Evolutionary conservation across 2,113 vertebrate genomes (phyloP).

Genomic region (Anarhynchus alexandrinus): DNA sequence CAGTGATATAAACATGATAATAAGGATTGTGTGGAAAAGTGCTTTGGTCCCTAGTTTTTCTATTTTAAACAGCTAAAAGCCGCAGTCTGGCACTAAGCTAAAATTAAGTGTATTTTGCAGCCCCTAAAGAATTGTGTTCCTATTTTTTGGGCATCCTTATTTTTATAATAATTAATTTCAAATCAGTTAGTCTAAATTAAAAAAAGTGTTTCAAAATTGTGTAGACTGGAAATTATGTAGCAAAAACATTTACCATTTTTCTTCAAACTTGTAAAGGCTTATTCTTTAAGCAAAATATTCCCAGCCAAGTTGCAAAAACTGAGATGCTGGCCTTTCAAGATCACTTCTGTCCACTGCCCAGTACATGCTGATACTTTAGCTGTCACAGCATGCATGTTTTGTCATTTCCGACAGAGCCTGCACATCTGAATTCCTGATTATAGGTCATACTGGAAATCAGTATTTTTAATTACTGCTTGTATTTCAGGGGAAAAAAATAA

Average conservation of each 20-base stretch:
- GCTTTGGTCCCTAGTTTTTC: neutral
- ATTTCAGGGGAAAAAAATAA: neutral
- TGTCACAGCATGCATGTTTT: neutral
- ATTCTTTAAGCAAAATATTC: neutral
- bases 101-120: neutral
- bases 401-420: neutral
- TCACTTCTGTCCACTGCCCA: neutral
- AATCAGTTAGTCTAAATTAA: neutral
- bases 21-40: neutral
- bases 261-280: neutral
- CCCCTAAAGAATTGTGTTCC: neutral
- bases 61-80: neutral
- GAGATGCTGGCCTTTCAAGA: neutral
- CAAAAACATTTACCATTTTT: neutral
- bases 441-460: neutral
- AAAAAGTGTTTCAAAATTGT: neutral
- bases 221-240: neutral
- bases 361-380: neutral
- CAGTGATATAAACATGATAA: neutral
- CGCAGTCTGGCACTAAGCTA: neutral
- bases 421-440: neutral
- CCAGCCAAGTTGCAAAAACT: neutral
- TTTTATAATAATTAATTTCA: neutral
- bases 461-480: slow-evolving; percentile 3
- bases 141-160: neutral